These are phyloP conservation scores for Phacellophora camtschatica DNA, from an alignment of 30 jellyfish, hydroid and myxozoan genomes.

Conservation along the genomic window DNA sequence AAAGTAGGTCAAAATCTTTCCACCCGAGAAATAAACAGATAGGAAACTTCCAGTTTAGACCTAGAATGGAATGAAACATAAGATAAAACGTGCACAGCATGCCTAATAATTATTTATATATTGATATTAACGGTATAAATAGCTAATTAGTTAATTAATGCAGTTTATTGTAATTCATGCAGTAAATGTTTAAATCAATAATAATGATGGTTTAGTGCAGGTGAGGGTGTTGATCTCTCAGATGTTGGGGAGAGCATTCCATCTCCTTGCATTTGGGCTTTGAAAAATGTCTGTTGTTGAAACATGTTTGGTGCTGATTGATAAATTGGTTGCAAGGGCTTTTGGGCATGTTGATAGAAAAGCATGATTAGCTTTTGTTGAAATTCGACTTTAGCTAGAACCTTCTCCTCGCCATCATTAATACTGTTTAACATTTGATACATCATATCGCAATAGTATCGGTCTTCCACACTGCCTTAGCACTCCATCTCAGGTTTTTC, in stretches of 20 bases:
- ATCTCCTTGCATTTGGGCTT: not conserved
- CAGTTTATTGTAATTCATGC: not conserved
- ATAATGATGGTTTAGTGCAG: not conserved
- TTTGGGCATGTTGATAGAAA: not conserved
- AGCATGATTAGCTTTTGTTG: slow-evolving; percentile 54
- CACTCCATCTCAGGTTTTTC: not conserved
- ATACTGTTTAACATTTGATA: slow-evolving; percentile 22
- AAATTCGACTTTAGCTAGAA: slow-evolving; percentile 38
- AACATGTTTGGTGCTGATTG: not conserved
- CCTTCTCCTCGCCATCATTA: slow-evolving; percentile 35
- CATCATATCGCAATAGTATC: slow-evolving; percentile 41
- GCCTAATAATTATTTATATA: not conserved
- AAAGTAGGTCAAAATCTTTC: not conserved
- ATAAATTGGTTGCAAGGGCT: not conserved
- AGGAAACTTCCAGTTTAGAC: not conserved
- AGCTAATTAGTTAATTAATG: not conserved
- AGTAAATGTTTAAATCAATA: not conserved
- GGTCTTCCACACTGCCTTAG: slow-evolving; percentile 12
- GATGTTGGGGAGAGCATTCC: not conserved
- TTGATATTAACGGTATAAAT: not conserved
- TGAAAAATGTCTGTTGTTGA: not conserved
- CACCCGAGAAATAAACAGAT: not conserved
- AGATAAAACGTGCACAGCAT: not conserved
- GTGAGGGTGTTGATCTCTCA: not conserved
- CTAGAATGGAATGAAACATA: not conserved